These are phyloP conservation scores for Ctenosaura bakeri DNA, from an alignment of 2,797 vertebrate genomes.

Conservation along the genomic window DNA sequence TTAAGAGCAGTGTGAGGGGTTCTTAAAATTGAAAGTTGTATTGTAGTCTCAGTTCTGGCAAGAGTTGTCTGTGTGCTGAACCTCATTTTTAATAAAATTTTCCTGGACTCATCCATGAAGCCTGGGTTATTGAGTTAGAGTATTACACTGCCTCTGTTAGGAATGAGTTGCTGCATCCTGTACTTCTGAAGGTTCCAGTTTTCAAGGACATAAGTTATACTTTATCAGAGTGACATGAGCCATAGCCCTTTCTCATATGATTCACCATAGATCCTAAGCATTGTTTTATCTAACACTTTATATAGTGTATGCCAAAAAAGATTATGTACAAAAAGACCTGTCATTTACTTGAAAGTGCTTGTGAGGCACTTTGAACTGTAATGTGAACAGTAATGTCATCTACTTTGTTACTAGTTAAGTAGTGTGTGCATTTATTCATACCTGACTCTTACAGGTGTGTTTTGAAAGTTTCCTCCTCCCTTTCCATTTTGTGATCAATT, in stretches of 20 bases:
- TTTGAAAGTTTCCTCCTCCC: not conserved
- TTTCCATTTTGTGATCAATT: slow-evolving; percentile 31
- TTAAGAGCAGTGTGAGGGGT: too few relatives aligned
- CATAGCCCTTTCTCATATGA: too few relatives aligned
- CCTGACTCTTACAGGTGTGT: not conserved
- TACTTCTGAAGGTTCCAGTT: not conserved
- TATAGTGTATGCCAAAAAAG: not conserved
- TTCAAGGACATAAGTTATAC: not conserved
- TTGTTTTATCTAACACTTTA: too few relatives aligned
- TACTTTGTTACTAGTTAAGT: not conserved
- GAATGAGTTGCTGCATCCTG: not conserved
- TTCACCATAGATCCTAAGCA: not conserved
- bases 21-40: too few relatives aligned
- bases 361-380: not conserved
- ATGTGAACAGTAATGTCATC: not conserved
- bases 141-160: not conserved
- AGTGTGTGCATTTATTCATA: slow-evolving; percentile 19
- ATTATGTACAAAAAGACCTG: not conserved
- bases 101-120: too few relatives aligned
- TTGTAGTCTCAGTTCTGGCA: too few relatives aligned
- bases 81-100: too few relatives aligned
- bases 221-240: not conserved
- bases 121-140: too few relatives aligned
- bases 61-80: too few relatives aligned
- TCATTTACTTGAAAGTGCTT: not conserved